Evolutionary conservation across 2,113 vertebrate genomes (phyloP), one percentile per base, ranked within the genome.

Genomic region (Agapornis roseicollis): DNA sequence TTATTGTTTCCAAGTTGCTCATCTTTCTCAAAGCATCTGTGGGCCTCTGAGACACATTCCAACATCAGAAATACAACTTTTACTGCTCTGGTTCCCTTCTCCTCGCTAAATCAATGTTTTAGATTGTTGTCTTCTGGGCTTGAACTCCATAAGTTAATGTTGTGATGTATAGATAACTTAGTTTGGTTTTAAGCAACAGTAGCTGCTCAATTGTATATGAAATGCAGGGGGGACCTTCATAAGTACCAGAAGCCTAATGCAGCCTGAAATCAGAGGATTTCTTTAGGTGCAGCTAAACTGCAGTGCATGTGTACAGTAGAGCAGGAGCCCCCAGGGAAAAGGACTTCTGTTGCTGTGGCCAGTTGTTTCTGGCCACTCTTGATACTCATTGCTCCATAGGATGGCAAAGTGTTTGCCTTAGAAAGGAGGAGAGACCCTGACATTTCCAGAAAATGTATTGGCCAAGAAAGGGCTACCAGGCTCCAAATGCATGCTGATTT

Each of bases 271-370:
- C 18, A 17, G 24, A 10, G 3, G 13, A 22, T 60, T 35, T 69
- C 7, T 17, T 79, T 65, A 13, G 10, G 46, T 66, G 69, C 64
- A 65, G 73, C 72, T 87, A 77, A 70, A 47, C 33, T 65, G 23
- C 63, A 42, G 4, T 4, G 1, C 8, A 3, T 1, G 0, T 7
- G 11, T 35, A 28, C 24, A 6, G 53, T 10, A 44, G 64, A 70
- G 47, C 20, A 41, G 50, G 46, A 70, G 16, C 18, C 39, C 17
- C 29, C 0, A 1, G n/a, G 60, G 27, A 65, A 29, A 66, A 64
- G 42, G 20, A 61, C 41, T 61, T 19, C 24, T n/a, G 19, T 22
- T 55, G 49, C 71, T 77, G 29, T 33, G 60, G n/a, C 69, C 24
- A 47, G 17, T 74, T 69, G 44, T 42, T 39, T 29, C 33, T 52